These are phyloP conservation scores for Trinectes maculatus DNA, from an alignment of 2,113 vertebrate genomes.

Conservation along the genomic window DNA sequence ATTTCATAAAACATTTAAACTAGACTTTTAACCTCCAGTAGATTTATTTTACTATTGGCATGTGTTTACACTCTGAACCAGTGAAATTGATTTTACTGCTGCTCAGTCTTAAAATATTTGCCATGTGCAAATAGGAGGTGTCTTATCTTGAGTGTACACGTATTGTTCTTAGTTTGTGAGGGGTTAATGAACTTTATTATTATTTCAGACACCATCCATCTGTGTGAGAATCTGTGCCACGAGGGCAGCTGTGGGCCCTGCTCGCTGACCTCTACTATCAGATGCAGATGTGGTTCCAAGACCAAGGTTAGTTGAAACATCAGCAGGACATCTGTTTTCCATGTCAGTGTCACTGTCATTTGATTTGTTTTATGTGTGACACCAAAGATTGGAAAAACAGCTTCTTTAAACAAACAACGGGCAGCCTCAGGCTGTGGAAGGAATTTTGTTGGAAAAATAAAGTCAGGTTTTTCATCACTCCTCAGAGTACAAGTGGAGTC, in stretches of 20 bases:
- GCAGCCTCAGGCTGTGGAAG: neutral
- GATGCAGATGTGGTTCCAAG: conserved; percentile 93
- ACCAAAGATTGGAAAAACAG: neutral
- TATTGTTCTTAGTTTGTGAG: neutral
- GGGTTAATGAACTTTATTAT: conserved; percentile 24
- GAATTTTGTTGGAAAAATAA: conserved; percentile 10
- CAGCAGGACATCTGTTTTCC: neutral
- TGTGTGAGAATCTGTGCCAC: conserved; percentile 94
- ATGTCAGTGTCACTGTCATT: neutral
- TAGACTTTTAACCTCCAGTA: too few relatives aligned
- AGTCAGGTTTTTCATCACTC: neutral
- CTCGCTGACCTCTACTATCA: conserved; percentile 90
- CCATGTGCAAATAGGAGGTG: conserved; percentile 21
- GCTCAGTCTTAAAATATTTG: neutral
- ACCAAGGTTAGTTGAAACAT: conserved; percentile 82
- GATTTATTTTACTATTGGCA: neutral
- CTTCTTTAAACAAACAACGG: neutral
- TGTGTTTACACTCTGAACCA: neutral
- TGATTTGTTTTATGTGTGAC: neutral
- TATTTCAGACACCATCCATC: conserved; percentile 88
- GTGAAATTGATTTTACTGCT: neutral
- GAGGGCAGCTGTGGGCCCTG: conserved; percentile 93
- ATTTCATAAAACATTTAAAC: too few relatives aligned
- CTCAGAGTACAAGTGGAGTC: too few relatives aligned
- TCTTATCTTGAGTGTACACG: neutral